Evolutionary conservation across 2,888 invertebrate species (phyloP).

Genomic region (Acanthosepion pharaonis): DNA sequence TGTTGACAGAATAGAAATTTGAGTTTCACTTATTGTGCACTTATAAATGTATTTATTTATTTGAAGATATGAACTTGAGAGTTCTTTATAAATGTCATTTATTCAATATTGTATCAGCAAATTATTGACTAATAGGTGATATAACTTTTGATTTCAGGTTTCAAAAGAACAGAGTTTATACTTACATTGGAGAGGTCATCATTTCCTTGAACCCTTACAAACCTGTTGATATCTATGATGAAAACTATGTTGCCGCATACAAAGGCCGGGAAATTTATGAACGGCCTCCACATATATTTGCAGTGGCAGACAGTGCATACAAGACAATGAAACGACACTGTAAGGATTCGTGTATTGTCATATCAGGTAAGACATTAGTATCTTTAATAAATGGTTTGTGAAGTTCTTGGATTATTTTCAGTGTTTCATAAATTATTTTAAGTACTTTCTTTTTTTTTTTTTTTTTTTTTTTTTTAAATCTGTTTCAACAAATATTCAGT

Average conservation of each 20-base stretch:
- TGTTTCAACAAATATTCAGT: no score
- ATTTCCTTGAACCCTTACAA: conserved; percentile 98
- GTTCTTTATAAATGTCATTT: no score
- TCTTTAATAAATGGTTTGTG: background rate
- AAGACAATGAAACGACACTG: conserved; percentile 92
- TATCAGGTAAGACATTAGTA: conserved; percentile 77
- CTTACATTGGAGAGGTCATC: conserved; percentile 92
- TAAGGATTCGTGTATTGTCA: conserved; percentile 96
- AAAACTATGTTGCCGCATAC: conserved; percentile 89
- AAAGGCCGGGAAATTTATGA: conserved; percentile 96
- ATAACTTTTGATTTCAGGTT: conserved; percentile 60
- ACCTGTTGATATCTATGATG: conserved; percentile 91
- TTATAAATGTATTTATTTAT: no score
- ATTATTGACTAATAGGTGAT: background rate
- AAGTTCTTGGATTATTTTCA: background rate
- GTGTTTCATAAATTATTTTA: background rate
- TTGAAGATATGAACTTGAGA: no score
- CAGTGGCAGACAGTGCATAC: conserved; percentile 97
- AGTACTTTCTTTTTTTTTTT: background rate
- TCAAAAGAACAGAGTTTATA: conserved; percentile 85
- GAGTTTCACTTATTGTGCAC: no score
- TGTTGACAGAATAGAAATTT: no score
- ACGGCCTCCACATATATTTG: conserved; percentile 96
- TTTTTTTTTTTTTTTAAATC: background rate
- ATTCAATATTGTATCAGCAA: no score